Conservation (phyloP, 2,888 invertebrate genomes). For the Himalopsyche anomala region DNA sequence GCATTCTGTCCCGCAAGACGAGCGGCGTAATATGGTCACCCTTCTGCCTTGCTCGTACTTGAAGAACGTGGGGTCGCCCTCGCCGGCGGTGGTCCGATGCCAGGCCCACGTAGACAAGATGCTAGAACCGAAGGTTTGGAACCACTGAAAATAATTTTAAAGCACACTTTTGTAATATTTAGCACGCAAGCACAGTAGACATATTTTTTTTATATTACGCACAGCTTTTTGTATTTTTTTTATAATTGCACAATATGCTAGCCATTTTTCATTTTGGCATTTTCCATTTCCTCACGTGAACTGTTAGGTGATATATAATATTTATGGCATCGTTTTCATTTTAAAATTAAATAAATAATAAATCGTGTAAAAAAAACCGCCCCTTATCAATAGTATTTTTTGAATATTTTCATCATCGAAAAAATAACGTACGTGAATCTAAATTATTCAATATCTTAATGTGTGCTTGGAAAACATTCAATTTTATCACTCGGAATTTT, state of each 20-base stretch:
- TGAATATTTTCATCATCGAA: too few species aligned
- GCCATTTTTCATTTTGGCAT: too few species aligned
- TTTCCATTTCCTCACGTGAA: too few species aligned
- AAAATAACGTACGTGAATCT: too few species aligned
- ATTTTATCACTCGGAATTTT: too few species aligned
- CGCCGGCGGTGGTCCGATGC: constrained; percentile 56
- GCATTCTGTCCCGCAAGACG: constrained; percentile 48
- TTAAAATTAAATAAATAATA: too few species aligned
- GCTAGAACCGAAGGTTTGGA: constrained; percentile 64
- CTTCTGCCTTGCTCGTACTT: constrained; percentile 64
- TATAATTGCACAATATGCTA: background rate
- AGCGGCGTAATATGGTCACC: constrained; percentile 62
- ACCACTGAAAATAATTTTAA: constrained; percentile 43
- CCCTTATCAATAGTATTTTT: too few species aligned
- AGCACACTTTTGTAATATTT: constrained; percentile 34
- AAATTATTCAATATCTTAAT: too few species aligned
- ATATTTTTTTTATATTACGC: background rate
- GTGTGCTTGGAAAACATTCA: too few species aligned
- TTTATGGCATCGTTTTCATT: too few species aligned
- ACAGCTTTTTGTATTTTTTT: constrained; percentile 1
- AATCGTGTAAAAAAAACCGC: too few species aligned
- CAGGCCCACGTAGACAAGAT: constrained; percentile 60
- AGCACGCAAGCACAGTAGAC: constrained; percentile 36
- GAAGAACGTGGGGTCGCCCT: constrained; percentile 60
- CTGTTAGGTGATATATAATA: too few species aligned